A percentile compares a stretch with the other conserved stretches of the same genome.
These are phyloP conservation scores for Drosophila ogumai DNA, from an alignment of 1,140 invertebrate genomes.

Conservation along the genomic window DNA sequence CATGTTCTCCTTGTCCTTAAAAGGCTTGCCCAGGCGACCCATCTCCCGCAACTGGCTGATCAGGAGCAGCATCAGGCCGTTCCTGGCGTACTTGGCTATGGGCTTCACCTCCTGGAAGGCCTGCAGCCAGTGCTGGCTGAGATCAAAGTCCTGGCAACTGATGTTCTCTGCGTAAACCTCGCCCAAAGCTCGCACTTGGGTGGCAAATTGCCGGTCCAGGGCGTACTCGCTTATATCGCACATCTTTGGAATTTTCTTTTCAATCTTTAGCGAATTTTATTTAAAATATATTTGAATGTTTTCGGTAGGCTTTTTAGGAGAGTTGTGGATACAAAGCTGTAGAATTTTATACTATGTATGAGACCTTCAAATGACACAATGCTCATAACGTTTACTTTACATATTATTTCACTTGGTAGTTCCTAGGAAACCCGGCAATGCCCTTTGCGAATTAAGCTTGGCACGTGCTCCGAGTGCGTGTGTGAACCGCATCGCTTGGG, in stretches of 20 bases:
- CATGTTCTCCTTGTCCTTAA: slow-evolving; percentile 31
- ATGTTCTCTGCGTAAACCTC: slow-evolving; percentile 21
- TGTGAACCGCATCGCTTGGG: slow-evolving; percentile 14
- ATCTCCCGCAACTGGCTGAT: slow-evolving; percentile 38
- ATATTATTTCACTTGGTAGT: neutral
- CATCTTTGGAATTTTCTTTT: slow-evolving; percentile 20
- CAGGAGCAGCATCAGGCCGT: slow-evolving; percentile 67
- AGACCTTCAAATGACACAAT: neutral
- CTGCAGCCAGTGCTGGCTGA: slow-evolving; percentile 47
- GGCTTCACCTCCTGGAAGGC: slow-evolving; percentile 18
- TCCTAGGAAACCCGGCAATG: slow-evolving; percentile 28
- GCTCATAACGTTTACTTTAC: neutral
- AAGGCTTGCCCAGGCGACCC: slow-evolving; percentile 48
- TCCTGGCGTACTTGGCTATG: slow-evolving; percentile 55
- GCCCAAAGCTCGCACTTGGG: slow-evolving; percentile 40
- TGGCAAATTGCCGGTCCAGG: slow-evolving; percentile 52
- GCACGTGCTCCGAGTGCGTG: slow-evolving; percentile 59
- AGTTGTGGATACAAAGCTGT: neutral
- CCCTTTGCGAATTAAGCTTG: slow-evolving; percentile 32
- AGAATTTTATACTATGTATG: no score
- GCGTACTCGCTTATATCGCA: slow-evolving; percentile 32
- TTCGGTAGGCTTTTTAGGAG: neutral
- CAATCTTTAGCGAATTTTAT: slow-evolving; percentile 1
- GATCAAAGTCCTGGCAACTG: slow-evolving; percentile 12
- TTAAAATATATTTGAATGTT: neutral